phyloP scores from a whole-genome alignment of 2,888 invertebrate genomes.

The Dichetophora obliterata region DNA sequence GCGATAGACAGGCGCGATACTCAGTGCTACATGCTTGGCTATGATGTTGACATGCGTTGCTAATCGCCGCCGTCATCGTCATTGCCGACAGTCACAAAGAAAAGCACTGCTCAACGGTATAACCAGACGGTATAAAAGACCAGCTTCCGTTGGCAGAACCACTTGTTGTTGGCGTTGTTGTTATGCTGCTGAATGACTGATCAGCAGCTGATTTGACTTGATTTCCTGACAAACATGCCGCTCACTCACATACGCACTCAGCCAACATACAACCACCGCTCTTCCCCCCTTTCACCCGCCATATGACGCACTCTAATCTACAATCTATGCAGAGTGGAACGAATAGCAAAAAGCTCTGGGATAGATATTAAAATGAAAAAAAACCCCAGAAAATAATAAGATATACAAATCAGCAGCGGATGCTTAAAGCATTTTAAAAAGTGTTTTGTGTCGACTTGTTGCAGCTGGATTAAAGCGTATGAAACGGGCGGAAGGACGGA shows the following conservation, averaged over 20 bases:
- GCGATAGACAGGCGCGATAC: too few species aligned
- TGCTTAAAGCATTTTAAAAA: constrained; percentile 48
- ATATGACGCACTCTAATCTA: constrained; percentile 20
- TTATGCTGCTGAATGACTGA: constrained; percentile 51
- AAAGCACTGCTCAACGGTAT: constrained; percentile 11
- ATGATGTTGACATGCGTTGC: constrained; percentile 64
- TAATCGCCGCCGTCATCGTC: constrained; percentile 59
- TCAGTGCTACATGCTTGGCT: background rate
- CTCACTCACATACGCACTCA: background rate
- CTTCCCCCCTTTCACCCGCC: background rate
- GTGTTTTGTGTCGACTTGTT: constrained; percentile 2
- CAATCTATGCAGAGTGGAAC: constrained; percentile 47
- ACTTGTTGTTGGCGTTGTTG: constrained; percentile 33
- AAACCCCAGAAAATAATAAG: constrained; percentile 51
- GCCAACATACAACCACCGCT: background rate
- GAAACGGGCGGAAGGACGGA: too few species aligned
- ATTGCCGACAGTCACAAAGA: background rate
- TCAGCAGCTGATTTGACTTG: constrained; percentile 61
- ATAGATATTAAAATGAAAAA: constrained; percentile 54
- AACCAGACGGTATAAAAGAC: constrained; percentile 8
- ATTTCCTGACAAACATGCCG: constrained; percentile 61
- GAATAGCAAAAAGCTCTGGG: constrained; percentile 51
- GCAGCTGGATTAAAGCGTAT: constrained; percentile 10
- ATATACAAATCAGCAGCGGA: constrained; percentile 64
- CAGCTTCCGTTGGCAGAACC: background rate